A percentile compares a stretch with the other conserved stretches of the same genome.
Conservation (phyloP, 1,140 invertebrate species). For the Asbolus verrucosus region DNA sequence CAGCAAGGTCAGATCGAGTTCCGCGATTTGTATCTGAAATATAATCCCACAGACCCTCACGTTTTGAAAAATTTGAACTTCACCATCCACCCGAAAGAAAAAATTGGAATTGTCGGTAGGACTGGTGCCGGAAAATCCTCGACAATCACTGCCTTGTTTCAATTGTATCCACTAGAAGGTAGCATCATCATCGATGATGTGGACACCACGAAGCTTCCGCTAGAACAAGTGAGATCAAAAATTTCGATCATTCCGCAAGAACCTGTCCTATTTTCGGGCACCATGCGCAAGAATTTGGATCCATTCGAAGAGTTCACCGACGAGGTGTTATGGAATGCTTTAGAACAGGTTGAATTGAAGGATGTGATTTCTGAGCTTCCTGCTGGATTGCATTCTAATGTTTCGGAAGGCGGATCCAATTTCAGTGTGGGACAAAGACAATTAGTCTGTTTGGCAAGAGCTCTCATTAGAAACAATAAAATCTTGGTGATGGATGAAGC, state of each 20-base stretch:
- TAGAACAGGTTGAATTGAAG: conserved; percentile 84
- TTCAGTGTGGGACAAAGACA: conserved; percentile 72
- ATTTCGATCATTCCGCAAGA: conserved; percentile 90
- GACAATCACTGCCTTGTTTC: conserved; percentile 79
- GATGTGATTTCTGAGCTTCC: conserved; percentile 69
- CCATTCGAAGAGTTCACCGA: conserved; percentile 83
- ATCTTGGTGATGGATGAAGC: conserved; percentile 74
- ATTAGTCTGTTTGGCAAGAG: conserved; percentile 70
- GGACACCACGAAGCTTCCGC: conserved; percentile 71
- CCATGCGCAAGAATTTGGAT: conserved; percentile 87
- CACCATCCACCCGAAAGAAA: conserved; percentile 70
- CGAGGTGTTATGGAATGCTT: conserved; percentile 82
- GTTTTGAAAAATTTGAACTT: conserved; percentile 83
- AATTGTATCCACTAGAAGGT: conserved; percentile 69
- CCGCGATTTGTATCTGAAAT: conserved; percentile 74
- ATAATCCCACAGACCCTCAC: conserved; percentile 71
- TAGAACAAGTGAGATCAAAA: conserved; percentile 77
- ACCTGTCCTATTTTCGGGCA: conserved; percentile 88
- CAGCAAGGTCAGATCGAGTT: conserved; percentile 77
- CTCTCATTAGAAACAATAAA: conserved; percentile 69
- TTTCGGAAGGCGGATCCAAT: conserved; percentile 73
- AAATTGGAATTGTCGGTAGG: too few relatives aligned
- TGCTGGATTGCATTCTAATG: conserved; percentile 68
- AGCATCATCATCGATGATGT: conserved; percentile 72
- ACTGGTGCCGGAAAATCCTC: conserved; percentile 90